Percentiles rank a stretch among this genome's conserved stretches.
Conservation (phyloP, 1,140 invertebrate species). For the Rhopalosiphum padi region DNA sequence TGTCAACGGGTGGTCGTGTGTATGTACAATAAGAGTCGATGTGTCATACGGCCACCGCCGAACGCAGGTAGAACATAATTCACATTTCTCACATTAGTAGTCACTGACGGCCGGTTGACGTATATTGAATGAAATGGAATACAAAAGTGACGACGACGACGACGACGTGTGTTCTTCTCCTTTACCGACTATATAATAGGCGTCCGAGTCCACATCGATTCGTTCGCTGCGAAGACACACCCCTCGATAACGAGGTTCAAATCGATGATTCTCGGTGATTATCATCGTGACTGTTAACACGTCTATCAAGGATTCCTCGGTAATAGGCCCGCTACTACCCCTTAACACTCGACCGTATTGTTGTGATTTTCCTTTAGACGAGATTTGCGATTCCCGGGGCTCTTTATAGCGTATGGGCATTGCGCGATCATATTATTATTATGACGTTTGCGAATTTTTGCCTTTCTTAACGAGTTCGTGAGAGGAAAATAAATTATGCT, state of each 20-base stretch:
- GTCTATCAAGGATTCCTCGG: background rate
- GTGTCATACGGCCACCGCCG: background rate
- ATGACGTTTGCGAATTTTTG: slow-evolving; percentile 2
- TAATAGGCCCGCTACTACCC: background rate
- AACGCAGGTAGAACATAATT: background rate
- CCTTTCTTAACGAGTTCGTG: background rate
- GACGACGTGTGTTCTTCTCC: background rate
- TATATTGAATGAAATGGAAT: background rate
- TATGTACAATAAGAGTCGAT: background rate
- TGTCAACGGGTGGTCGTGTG: background rate
- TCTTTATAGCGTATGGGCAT: background rate
- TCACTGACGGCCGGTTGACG: background rate
- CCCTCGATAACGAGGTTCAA: background rate
- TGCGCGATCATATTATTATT: background rate
- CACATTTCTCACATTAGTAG: background rate
- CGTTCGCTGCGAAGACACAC: background rate
- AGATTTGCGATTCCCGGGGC: background rate
- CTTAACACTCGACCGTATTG: background rate
- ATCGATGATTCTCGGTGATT: background rate
- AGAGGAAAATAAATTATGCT: slow-evolving; percentile 1
- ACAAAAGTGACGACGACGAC: background rate
- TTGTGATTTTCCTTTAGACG: background rate
- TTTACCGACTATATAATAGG: background rate
- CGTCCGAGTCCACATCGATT: background rate
- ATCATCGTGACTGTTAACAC: background rate